Percentiles rank a stretch among this genome's conserved stretches.
phyloP scores from a whole-genome alignment of 2,888 invertebrate genomes.

The Hirtodrosophila alboralis region DNA sequence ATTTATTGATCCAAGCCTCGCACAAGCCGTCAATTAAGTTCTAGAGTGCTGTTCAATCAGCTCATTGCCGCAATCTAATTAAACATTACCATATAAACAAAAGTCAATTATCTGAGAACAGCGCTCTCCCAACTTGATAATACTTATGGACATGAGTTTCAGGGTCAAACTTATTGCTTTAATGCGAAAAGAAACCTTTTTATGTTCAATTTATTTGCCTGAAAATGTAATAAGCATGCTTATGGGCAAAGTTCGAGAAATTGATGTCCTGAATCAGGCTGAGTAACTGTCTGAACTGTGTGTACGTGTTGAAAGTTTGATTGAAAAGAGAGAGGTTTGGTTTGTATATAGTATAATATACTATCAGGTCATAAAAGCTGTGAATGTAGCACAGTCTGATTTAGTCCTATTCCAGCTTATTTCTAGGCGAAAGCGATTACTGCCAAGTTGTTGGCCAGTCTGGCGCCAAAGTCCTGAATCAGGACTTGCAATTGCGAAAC shows the following conservation, averaged over 20 bases:
- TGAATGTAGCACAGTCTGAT: constrained; percentile 34
- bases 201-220: constrained; percentile 23
- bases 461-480: constrained; percentile 31
- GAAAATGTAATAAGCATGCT: constrained; percentile 52
- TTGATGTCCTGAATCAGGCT: constrained; percentile 27
- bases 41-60: constrained; percentile 12
- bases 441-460: constrained; percentile 37
- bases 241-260: constrained; percentile 51
- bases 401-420: constrained; percentile 4
- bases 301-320: constrained; percentile 68
- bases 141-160: constrained; percentile 16
- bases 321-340: constrained; percentile 62
- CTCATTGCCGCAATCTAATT: constrained; percentile 37
- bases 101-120: constrained; percentile 16
- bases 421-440: constrained; percentile 15
- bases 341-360: constrained; percentile 1
- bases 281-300: constrained; percentile 22
- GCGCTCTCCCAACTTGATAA: background rate
- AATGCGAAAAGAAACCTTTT: constrained; percentile 20
- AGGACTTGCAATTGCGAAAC: constrained; percentile 47
- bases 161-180: constrained; percentile 27
- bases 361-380: constrained; percentile 54
- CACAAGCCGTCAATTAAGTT: constrained; percentile 9
- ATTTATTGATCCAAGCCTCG: constrained; percentile 12
- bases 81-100: constrained; percentile 45